These are phyloP conservation scores for Maniola jurtina DNA, from an alignment of 1,140 invertebrate genomes.

Conservation along the genomic window DNA sequence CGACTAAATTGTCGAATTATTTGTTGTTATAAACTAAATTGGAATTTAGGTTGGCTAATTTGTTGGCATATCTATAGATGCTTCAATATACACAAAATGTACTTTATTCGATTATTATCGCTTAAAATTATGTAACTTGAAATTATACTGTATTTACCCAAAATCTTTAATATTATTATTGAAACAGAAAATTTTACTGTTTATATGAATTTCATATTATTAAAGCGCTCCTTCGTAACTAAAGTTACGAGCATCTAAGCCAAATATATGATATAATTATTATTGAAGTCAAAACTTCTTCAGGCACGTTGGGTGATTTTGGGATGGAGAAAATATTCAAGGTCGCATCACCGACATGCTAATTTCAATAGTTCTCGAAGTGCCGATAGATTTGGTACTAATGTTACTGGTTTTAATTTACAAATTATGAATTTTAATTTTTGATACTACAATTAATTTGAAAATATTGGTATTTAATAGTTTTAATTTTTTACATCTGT, in stretches of 20 bases:
- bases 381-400: no score
- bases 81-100: not conserved
- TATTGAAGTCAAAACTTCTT: not conserved
- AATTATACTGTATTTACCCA: not conserved
- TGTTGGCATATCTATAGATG: not conserved
- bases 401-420: no score
- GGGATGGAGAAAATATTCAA: no score
- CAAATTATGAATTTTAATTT: no score
- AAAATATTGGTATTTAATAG: no score
- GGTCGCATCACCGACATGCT: no score
- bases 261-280: not conserved
- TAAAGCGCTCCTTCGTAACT: not conserved
- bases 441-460: no score
- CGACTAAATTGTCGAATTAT: no score
- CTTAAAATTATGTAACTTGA: not conserved
- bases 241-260: not conserved
- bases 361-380: no score
- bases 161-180: not conserved
- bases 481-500: no score
- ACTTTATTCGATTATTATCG: not conserved
- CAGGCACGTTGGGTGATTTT: no score
- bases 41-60: no score
- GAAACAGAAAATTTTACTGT: not conserved
- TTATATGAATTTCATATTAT: not conserved
- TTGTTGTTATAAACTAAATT: not conserved